Percentiles rank a stretch among this genome's conserved stretches.
These are phyloP conservation scores for Scaptomyza parva DNA, from an alignment of 2,888 invertebrate species.

Conservation along the genomic window DNA sequence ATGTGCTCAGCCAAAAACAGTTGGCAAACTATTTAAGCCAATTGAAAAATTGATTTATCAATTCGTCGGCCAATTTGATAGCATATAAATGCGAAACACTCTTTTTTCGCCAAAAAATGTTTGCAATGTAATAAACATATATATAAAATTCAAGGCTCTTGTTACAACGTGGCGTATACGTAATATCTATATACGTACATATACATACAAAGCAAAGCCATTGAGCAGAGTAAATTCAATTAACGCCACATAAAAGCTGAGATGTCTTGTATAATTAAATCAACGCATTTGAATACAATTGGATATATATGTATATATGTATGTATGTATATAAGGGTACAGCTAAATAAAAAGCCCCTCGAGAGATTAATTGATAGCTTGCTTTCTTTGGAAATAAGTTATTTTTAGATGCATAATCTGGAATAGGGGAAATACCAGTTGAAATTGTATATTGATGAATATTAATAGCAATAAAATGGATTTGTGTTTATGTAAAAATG, in stretches of 20 bases:
- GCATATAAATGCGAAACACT: slow-evolving; percentile 12
- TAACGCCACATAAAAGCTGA: background rate
- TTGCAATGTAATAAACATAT: background rate
- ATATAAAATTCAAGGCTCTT: background rate
- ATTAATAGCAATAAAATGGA: background rate
- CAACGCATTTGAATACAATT: slow-evolving; percentile 7
- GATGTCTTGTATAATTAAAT: background rate
- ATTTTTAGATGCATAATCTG: background rate
- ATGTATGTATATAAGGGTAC: too few species aligned
- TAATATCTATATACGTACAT: slow-evolving; percentile 24
- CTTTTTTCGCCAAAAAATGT: background rate
- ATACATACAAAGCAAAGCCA: background rate
- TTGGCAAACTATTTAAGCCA: slow-evolving; percentile 47
- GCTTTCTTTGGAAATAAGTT: background rate
- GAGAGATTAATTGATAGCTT: background rate
- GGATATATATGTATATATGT: too few species aligned
- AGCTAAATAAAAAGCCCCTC: background rate
- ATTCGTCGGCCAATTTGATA: slow-evolving; percentile 6
- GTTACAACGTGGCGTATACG: slow-evolving; percentile 17
- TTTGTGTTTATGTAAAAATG: background rate
- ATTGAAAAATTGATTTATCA: slow-evolving; percentile 49
- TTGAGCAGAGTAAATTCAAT: slow-evolving; percentile 4
- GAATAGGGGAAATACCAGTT: slow-evolving; percentile 3
- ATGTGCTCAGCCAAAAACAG: slow-evolving; percentile 40
- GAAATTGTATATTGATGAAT: background rate